phyloP scores from a whole-genome alignment of 2,113 vertebrate species.

The Oncorhynchus keta region DNA sequence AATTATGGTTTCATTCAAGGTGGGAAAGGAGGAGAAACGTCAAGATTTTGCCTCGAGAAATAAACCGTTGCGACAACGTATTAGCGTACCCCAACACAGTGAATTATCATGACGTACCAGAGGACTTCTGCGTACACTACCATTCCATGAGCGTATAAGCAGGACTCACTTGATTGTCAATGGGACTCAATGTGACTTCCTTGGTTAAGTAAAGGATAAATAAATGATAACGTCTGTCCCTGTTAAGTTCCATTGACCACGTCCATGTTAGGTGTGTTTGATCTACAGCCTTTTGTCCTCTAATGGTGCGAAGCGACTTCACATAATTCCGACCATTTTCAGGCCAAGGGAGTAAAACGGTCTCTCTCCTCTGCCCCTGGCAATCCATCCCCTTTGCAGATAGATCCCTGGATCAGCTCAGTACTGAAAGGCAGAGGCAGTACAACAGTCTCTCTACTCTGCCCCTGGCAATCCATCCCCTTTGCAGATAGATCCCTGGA shows the following conservation, averaged over 20 bases:
- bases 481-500: too few species aligned
- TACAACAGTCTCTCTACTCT: too few species aligned
- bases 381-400: too few species aligned
- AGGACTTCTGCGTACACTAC: slow-evolving; percentile 35
- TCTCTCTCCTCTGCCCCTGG: too few species aligned
- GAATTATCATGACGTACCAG: slow-evolving; percentile 49
- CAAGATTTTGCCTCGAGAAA: slow-evolving; percentile 68
- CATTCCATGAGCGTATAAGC: slow-evolving; percentile 60
- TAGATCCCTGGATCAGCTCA: too few species aligned
- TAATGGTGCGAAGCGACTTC: slow-evolving; percentile 67
- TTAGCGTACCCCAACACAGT: slow-evolving; percentile 51
- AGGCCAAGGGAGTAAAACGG: background rate
- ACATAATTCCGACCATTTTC: slow-evolving; percentile 65
- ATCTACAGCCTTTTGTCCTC: slow-evolving; percentile 59
- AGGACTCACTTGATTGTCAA: background rate
- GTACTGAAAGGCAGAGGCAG: too few species aligned
- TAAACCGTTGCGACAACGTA: slow-evolving; percentile 53
- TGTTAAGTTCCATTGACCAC: slow-evolving; percentile 45
- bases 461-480: too few species aligned
- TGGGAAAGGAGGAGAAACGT: slow-evolving; percentile 42
- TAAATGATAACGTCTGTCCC: slow-evolving; percentile 39
- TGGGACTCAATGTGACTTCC: background rate
- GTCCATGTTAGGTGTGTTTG: slow-evolving; percentile 59
- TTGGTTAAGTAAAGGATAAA: background rate
- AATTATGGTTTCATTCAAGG: slow-evolving; percentile 73